A percentile compares a stretch with the other conserved stretches of the same genome.
Evolutionary conservation across 1,140 invertebrate species (phyloP).

Genomic region (Tribolium madens): DNA sequence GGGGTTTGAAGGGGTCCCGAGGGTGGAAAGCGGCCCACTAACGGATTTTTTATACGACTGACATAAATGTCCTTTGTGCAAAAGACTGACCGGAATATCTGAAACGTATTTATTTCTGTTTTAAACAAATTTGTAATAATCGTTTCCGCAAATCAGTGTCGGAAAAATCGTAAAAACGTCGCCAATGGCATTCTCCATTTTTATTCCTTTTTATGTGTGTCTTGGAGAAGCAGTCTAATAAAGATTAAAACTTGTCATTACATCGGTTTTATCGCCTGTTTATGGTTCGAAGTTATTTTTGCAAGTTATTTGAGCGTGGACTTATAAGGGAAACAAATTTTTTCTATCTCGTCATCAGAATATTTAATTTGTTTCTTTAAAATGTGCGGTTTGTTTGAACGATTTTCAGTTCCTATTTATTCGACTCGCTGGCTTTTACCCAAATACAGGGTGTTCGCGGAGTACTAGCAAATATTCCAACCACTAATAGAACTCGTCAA

Average conservation of each 20-base stretch:
- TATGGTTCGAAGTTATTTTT: slow-evolving; percentile 17
- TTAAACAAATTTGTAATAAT: neutral
- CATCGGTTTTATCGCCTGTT: slow-evolving; percentile 34
- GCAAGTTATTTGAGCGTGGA: neutral
- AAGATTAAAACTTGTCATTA: slow-evolving; percentile 38
- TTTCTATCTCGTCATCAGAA: neutral
- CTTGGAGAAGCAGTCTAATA: slow-evolving; percentile 16
- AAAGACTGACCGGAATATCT: slow-evolving; percentile 23
- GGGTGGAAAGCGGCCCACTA: neutral
- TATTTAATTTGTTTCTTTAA: slow-evolving; percentile 2
- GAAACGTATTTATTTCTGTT: neutral
- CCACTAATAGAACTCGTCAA: too few species aligned
- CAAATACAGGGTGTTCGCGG: too few species aligned
- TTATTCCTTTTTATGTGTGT: neutral
- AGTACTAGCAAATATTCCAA: too few species aligned
- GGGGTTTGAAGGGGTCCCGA: neutral
- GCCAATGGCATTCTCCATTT: neutral
- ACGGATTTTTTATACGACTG: slow-evolving; percentile 20
- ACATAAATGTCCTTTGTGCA: slow-evolving; percentile 31
- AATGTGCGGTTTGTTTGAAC: slow-evolving; percentile 14
- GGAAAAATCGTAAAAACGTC: neutral
- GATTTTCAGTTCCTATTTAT: too few species aligned
- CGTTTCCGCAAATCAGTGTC: slow-evolving; percentile 20
- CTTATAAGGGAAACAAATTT: slow-evolving; percentile 31
- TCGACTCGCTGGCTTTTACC: too few species aligned